phyloP scores from a whole-genome alignment of 2,797 vertebrate species.

The Rhadinocentrus ornatus region DNA sequence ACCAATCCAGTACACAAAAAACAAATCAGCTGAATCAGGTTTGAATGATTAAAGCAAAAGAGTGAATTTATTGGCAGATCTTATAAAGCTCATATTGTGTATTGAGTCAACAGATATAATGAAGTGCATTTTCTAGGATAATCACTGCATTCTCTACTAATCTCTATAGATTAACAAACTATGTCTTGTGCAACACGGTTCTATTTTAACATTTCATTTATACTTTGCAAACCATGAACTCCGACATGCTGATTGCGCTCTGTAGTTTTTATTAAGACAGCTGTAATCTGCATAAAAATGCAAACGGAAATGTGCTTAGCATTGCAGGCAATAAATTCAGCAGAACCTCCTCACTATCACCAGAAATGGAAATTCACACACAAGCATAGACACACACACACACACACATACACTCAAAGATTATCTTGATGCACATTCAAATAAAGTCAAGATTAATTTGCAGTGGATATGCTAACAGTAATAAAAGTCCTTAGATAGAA shows the following conservation, averaged over 20 bases:
- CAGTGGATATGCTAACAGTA: conserved; percentile 64
- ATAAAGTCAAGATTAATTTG: conserved; percentile 80
- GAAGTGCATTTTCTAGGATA: conserved; percentile 12
- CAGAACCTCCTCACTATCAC: conserved; percentile 11
- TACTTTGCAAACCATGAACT: conserved; percentile 32
- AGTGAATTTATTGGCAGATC: conserved; percentile 5
- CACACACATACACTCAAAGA: conserved; percentile 34
- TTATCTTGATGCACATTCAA: conserved; percentile 68
- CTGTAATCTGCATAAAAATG: conserved; percentile 60
- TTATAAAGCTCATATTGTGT: neutral
- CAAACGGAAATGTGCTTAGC: conserved; percentile 63
- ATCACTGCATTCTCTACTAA: neutral
- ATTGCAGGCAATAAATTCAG: conserved; percentile 69
- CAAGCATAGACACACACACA: conserved; percentile 28
- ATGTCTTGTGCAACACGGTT: neutral
- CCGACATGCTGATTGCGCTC: conserved; percentile 37
- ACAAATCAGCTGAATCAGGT: conserved; percentile 18
- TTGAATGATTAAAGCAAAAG: conserved; percentile 27
- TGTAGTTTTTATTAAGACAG: conserved; percentile 51
- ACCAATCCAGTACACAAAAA: neutral
- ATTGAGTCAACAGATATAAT: conserved; percentile 7
- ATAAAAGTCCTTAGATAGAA: conserved; percentile 76
- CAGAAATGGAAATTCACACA: conserved; percentile 31
- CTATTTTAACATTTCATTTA: conserved; percentile 8
- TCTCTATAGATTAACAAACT: neutral